These are phyloP conservation scores for Danaus plexippus DNA, from an alignment of 1,140 invertebrate species.

Conservation along the genomic window DNA sequence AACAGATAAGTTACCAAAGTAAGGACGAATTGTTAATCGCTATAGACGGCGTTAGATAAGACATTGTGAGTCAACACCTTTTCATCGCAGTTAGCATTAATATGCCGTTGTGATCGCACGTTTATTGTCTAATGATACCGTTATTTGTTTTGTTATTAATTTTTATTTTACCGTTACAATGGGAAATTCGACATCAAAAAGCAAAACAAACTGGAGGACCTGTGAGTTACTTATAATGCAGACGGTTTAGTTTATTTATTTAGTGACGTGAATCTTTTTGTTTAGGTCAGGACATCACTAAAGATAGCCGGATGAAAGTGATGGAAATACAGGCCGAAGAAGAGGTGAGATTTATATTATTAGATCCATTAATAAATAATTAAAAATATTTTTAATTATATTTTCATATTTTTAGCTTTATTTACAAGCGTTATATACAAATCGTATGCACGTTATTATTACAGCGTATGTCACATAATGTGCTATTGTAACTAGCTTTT, in stretches of 20 bases:
- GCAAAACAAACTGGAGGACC: slow-evolving; percentile 39
- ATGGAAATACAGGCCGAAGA: slow-evolving; percentile 65
- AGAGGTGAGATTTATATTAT: slow-evolving; percentile 44
- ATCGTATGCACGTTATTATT: too few relatives aligned
- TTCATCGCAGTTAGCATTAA: slow-evolving; percentile 49
- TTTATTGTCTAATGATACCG: slow-evolving; percentile 20
- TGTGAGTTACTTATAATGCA: slow-evolving; percentile 43
- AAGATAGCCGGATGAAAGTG: slow-evolving; percentile 69
- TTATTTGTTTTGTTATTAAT: slow-evolving; percentile 23
- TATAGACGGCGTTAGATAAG: slow-evolving; percentile 50
- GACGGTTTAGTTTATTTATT: slow-evolving; percentile 41
- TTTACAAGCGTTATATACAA: too few relatives aligned
- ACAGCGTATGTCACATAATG: too few relatives aligned
- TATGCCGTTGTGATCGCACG: slow-evolving; percentile 40
- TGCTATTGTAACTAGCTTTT: too few relatives aligned
- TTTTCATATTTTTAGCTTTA: too few relatives aligned
- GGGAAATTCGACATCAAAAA: slow-evolving; percentile 53
- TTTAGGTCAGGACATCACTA: slow-evolving; percentile 74
- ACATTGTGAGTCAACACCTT: slow-evolving; percentile 52
- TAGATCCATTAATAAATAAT: neutral
- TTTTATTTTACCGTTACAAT: slow-evolving; percentile 46
- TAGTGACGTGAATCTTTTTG: slow-evolving; percentile 45
- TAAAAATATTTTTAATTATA: too few relatives aligned
- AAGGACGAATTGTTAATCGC: slow-evolving; percentile 20
- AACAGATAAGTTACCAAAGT: too few relatives aligned